Conservation (phyloP, 2,113 vertebrate genomes). For the Baryphthengus martii region DNA sequence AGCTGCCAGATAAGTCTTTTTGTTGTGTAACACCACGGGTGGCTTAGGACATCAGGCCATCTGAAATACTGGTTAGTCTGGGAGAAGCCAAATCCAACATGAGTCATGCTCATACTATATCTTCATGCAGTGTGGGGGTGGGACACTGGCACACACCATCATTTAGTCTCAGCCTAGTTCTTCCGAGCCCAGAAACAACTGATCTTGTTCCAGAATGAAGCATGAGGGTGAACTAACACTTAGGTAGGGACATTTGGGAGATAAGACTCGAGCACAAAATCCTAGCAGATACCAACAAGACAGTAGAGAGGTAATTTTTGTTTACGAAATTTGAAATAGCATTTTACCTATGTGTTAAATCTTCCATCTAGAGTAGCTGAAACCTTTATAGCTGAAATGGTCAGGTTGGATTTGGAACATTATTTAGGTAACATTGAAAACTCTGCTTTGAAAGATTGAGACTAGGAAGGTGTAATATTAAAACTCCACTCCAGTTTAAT, state of each 20-base stretch:
- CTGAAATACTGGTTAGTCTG: conserved; percentile 46
- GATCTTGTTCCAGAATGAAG: neutral
- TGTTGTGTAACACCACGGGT: conserved; percentile 30
- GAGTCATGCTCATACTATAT: neutral
- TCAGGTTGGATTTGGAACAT: neutral
- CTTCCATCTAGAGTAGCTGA: neutral
- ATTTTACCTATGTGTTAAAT: neutral
- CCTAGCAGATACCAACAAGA: neutral
- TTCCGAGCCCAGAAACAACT: neutral
- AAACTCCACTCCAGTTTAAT: neutral
- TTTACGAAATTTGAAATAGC: neutral
- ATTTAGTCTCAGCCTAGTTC: neutral
- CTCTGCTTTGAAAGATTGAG: neutral
- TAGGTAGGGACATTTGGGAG: neutral
- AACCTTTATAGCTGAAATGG: neutral
- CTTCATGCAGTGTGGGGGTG: neutral
- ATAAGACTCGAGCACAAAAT: neutral
- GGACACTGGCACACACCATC: neutral
- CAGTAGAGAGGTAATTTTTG: neutral
- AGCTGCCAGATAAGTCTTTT: neutral
- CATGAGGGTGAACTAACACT: neutral
- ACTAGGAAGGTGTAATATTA: neutral
- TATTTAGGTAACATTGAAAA: neutral
- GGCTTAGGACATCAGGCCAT: conserved; percentile 3
- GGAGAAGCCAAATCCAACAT: neutral